phyloP scores from a whole-genome alignment of 1,140 invertebrate genomes.

The Hetaerina americana region DNA sequence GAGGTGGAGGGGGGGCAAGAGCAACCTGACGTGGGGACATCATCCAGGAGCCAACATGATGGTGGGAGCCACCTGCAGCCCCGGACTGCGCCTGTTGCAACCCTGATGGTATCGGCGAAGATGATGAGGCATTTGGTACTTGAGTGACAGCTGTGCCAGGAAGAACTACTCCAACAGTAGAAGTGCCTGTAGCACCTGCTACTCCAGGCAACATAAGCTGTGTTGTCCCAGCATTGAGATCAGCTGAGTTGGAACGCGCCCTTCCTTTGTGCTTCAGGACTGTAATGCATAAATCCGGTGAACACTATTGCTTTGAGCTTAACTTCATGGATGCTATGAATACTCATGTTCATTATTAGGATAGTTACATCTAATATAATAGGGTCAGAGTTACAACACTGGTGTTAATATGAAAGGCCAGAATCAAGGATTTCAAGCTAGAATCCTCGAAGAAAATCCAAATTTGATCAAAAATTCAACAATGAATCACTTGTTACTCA shows the following conservation, averaged over 20 bases:
- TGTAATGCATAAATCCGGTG: constrained; percentile 31
- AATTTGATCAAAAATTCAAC: no score
- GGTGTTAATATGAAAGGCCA: no score
- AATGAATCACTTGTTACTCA: no score
- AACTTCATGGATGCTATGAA: no score
- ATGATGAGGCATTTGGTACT: background rate
- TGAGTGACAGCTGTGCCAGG: background rate
- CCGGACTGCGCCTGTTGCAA: background rate
- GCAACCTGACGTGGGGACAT: background rate
- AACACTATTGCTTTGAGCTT: constrained; percentile 26
- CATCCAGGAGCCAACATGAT: background rate
- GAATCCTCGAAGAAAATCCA: no score
- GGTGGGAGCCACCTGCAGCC: background rate
- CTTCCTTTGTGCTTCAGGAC: constrained; percentile 39
- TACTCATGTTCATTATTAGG: no score
- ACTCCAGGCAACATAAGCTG: constrained; percentile 17
- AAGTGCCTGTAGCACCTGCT: background rate
- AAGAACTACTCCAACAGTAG: background rate
- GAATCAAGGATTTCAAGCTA: no score
- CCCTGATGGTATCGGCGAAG: background rate
- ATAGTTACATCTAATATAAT: no score
- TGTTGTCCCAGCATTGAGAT: constrained; percentile 32
- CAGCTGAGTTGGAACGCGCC: constrained; percentile 35
- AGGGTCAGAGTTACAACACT: no score
- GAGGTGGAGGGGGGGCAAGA: background rate